Percentiles rank a stretch among this genome's conserved stretches.
These are phyloP conservation scores for Cryptops parisi DNA, from an alignment of 2,888 invertebrate species.

Conservation along the genomic window DNA sequence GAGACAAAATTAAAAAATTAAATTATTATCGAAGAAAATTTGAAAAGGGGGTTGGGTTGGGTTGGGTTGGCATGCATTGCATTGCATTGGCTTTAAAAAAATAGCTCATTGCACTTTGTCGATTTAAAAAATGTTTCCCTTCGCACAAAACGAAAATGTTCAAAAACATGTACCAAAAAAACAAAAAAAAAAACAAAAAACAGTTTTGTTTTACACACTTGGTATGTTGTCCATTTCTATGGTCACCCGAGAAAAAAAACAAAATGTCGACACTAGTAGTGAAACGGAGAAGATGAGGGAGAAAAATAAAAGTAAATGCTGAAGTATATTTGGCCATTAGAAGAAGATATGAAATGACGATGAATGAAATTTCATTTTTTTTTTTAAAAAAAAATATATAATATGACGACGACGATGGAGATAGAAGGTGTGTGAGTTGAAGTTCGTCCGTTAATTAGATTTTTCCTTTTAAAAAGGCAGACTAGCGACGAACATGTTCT, in stretches of 20 bases:
- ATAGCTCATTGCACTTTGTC: neutral
- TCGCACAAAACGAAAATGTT: neutral
- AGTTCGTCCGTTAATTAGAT: neutral
- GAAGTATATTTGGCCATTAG: neutral
- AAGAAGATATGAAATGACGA: neutral
- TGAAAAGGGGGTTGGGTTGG: neutral
- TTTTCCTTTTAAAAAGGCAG: constrained; percentile 58
- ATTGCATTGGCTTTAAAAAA: neutral
- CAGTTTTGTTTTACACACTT: too few relatives aligned
- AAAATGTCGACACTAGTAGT: too few relatives aligned
- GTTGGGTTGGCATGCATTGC: neutral
- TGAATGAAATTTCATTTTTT: too few relatives aligned
- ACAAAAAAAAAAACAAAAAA: too few relatives aligned
- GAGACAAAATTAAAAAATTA: too few relatives aligned
- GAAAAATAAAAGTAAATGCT: too few relatives aligned
- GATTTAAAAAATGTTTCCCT: neutral
- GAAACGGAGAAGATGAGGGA: too few relatives aligned
- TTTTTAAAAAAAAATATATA: too few relatives aligned
- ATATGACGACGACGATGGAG: neutral
- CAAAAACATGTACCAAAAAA: too few relatives aligned
- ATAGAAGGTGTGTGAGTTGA: neutral
- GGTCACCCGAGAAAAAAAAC: too few relatives aligned
- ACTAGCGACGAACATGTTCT: constrained; percentile 89
- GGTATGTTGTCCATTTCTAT: too few relatives aligned
- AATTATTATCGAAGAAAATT: too few relatives aligned